Conservation (phyloP, 2,113 vertebrate genomes). For the Coregonus clupeaformis region DNA sequence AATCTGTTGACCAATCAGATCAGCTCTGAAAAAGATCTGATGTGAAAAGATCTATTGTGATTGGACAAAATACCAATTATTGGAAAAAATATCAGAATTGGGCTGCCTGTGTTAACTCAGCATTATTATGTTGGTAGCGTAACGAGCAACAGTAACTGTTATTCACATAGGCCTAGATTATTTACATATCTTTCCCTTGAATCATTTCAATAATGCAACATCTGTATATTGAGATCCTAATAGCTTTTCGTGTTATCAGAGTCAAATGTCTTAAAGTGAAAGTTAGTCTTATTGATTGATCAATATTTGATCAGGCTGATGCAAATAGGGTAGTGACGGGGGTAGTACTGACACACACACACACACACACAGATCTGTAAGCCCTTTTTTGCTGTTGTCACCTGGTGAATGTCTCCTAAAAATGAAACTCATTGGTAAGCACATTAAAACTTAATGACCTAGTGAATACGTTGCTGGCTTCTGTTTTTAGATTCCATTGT, state of each 20-base stretch:
- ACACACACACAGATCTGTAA: no score
- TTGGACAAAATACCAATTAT: no score
- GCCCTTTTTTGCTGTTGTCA: not conserved
- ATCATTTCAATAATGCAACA: conserved; percentile 44
- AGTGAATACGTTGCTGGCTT: conserved; percentile 26
- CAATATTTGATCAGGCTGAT: conserved; percentile 48
- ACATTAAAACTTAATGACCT: conserved; percentile 50
- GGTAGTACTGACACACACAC: not conserved
- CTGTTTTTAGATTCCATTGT: conserved; percentile 44
- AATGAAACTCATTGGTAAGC: conserved; percentile 44
- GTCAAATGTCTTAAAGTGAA: conserved; percentile 16
- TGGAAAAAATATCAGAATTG: no score
- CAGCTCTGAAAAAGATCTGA: no score
- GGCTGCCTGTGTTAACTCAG: no score
- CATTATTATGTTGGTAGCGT: no score
- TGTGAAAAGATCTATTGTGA: no score
- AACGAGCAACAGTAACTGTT: no score
- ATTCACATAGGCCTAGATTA: not conserved
- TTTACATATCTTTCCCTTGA: not conserved
- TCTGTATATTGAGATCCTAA: conserved; percentile 27
- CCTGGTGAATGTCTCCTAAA: conserved; percentile 32
- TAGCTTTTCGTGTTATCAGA: conserved; percentile 44
- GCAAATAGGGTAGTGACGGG: not conserved
- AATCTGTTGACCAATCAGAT: no score
- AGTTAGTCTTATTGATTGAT: conserved; percentile 42